These are phyloP conservation scores for Siderastrea siderea DNA, from an alignment of 92 coral and sea anemone species.

Conservation along the genomic window DNA sequence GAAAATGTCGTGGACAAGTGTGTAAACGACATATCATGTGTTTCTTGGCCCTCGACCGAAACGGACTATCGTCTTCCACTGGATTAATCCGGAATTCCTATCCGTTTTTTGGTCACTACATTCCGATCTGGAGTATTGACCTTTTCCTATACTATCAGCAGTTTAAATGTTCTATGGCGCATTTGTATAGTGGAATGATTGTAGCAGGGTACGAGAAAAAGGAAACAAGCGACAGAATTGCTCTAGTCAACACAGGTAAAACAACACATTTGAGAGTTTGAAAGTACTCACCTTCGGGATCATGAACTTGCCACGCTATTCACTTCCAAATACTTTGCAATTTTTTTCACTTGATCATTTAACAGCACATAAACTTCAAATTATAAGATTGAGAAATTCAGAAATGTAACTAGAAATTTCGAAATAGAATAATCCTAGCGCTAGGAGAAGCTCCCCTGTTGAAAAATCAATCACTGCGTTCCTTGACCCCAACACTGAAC, in stretches of 20 bases:
- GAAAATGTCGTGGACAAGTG: not conserved
- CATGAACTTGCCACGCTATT: too few relatives aligned
- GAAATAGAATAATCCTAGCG: not conserved
- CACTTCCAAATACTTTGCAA: too few relatives aligned
- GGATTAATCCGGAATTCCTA: constrained; percentile 38
- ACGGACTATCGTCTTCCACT: not conserved
- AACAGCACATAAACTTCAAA: too few relatives aligned
- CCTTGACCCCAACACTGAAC: not conserved
- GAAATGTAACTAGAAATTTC: not conserved
- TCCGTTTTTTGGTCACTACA: constrained; percentile 1
- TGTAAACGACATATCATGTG: constrained; percentile 10
- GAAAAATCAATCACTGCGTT: not conserved
- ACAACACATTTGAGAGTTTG: not conserved
- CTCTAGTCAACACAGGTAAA: not conserved
- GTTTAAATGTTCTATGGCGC: too few relatives aligned
- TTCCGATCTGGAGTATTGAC: not conserved
- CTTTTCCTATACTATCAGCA: too few relatives aligned
- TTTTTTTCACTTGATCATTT: too few relatives aligned
- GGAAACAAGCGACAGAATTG: not conserved
- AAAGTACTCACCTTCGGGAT: too few relatives aligned
- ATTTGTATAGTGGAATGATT: not conserved
- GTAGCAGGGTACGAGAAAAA: not conserved
- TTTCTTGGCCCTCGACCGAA: constrained; percentile 6
- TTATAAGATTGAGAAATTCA: not conserved
- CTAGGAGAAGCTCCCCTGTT: not conserved